A percentile compares a stretch with the other conserved stretches of the same genome.
Conservation (phyloP, 2,797 vertebrate species). For the Gila robusta region DNA sequence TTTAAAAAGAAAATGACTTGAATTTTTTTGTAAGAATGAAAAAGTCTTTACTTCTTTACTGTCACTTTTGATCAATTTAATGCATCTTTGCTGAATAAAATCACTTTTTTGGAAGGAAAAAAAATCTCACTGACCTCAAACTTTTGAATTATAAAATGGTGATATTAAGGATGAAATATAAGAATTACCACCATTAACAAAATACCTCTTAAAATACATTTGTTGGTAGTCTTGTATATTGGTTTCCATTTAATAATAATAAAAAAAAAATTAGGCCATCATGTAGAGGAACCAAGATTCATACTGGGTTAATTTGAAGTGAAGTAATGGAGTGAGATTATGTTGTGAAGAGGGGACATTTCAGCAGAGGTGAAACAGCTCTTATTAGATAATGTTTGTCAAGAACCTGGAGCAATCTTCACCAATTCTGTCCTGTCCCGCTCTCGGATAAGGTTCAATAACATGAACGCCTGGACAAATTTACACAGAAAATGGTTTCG, state of each 20-base stretch:
- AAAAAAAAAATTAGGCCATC: too few relatives aligned
- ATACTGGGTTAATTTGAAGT: not conserved
- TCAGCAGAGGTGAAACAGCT: not conserved
- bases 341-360: not conserved
- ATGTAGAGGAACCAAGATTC: not conserved
- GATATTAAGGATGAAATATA: not conserved
- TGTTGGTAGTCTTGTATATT: not conserved
- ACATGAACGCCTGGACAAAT: constrained; percentile 81
- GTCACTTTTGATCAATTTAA: not conserved
- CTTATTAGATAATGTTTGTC: constrained; percentile 45
- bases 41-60: too few relatives aligned
- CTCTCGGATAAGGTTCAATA: constrained; percentile 58
- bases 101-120: not conserved
- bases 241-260: not conserved
- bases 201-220: not conserved
- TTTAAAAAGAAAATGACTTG: too few relatives aligned
- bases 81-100: too few relatives aligned
- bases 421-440: constrained; percentile 42
- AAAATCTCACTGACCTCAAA: too few relatives aligned
- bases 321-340: constrained; percentile 16
- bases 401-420: constrained; percentile 36
- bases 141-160: not conserved
- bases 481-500: constrained; percentile 88
- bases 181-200: not conserved
- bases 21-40: too few relatives aligned